Evolutionary conservation across 37 sponge, comb jelly and placozoan genomes (phyloP).

Genomic region (Amphimedon queenslandica): DNA sequence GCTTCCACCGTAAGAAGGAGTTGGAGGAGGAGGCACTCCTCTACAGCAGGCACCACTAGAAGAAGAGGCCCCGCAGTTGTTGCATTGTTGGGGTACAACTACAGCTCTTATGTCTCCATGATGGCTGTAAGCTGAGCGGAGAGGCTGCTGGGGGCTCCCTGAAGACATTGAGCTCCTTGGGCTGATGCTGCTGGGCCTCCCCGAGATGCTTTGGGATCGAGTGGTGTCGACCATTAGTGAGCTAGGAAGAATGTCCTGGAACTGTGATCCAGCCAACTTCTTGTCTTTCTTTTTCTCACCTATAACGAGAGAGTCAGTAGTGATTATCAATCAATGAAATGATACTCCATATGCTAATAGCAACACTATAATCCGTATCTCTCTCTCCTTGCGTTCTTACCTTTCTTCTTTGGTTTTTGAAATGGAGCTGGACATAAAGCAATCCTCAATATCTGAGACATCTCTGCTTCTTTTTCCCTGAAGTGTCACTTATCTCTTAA

Average conservation of each 20-base stretch:
- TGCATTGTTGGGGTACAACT: conserved; percentile 53
- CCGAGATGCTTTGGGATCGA: no score
- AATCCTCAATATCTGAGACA: neutral
- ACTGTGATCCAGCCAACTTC: neutral
- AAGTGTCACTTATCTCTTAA: no score
- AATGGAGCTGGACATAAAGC: conserved; percentile 57
- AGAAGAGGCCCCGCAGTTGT: conserved; percentile 22
- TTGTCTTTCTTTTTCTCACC: neutral
- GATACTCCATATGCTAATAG: neutral
- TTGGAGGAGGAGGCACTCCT: neutral
- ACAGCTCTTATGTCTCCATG: neutral
- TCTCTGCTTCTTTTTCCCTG: no score
- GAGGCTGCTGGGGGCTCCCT: conserved; percentile 5
- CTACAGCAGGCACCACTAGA: neutral
- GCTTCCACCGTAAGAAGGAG: conserved; percentile 35
- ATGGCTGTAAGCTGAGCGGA: conserved; percentile 21
- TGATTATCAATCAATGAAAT: neutral
- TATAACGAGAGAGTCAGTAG: neutral
- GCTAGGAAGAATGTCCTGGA: no score
- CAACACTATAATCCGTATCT: neutral
- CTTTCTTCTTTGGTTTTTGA: conserved; percentile 34
- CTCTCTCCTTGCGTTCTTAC: conserved; percentile 3
- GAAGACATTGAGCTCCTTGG: neutral
- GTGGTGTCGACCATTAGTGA: no score
- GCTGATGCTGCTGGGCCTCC: neutral